Evolutionary conservation across 2,888 invertebrate genomes (phyloP).

Genomic region (Melanotus villosus): DNA sequence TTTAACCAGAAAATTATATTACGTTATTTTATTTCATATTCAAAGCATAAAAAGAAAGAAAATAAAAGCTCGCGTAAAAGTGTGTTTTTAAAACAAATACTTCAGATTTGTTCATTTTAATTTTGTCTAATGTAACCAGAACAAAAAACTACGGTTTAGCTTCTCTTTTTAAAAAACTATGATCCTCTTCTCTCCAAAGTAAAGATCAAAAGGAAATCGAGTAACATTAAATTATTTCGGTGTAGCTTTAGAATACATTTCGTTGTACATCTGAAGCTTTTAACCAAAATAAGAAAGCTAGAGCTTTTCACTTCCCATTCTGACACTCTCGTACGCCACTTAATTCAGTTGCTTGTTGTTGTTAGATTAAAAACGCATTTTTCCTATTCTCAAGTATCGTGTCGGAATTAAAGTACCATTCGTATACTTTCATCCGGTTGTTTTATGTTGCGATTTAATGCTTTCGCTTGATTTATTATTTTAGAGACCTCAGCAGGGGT

Average conservation of each 20-base stretch:
- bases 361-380: constrained; percentile 15
- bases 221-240: neutral
- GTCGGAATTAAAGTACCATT: constrained; percentile 20
- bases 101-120: no score
- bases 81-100: no score
- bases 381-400: constrained; percentile 13
- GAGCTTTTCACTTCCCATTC: neutral
- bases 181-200: neutral
- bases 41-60: no score
- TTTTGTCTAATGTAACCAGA: no score
- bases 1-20: no score
- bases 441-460: constrained; percentile 16
- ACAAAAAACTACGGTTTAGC: no score
- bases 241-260: neutral
- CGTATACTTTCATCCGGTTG: constrained; percentile 20
- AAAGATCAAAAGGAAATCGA: neutral
- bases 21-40: no score
- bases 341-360: constrained; percentile 11
- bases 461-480: constrained; percentile 14
- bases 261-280: neutral
- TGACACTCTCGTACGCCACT: constrained; percentile 14
- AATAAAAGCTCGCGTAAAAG: no score
- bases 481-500: neutral
- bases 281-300: constrained; percentile 4
- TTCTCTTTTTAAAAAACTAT: no score